phyloP scores from a whole-genome alignment of 2,888 invertebrate genomes.

The Acheta domesticus region DNA sequence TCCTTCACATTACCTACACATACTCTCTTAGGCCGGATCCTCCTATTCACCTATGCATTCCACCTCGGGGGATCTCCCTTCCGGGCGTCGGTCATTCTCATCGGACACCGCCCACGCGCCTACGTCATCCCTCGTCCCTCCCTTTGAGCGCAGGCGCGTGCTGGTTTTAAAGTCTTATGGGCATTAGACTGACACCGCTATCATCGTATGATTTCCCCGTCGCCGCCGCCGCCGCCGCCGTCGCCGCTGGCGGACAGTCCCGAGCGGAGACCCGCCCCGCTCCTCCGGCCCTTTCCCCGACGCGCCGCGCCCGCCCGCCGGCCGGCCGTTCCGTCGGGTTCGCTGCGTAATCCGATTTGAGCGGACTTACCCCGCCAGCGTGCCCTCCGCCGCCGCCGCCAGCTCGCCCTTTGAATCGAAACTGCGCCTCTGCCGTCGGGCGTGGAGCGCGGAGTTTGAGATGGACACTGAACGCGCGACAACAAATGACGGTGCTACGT shows the following conservation, averaged over 20 bases:
- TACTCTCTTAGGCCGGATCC: too few species aligned
- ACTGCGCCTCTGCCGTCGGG: too few species aligned
- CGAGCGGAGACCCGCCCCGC: too few species aligned
- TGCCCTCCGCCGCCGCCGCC: conserved; percentile 40
- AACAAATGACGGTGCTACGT: too few species aligned
- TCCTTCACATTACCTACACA: too few species aligned
- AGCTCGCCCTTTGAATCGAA: not conserved
- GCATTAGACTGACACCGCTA: conserved; percentile 35
- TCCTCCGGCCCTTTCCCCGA: not conserved
- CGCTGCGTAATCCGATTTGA: conserved; percentile 12
- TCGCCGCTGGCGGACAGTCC: too few species aligned
- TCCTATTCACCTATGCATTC: too few species aligned
- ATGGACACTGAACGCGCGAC: too few species aligned
- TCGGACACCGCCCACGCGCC: too few species aligned
- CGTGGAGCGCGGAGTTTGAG: too few species aligned
- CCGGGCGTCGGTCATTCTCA: too few species aligned
- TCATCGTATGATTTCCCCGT: conserved; percentile 37
- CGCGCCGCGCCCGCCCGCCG: conserved; percentile 22
- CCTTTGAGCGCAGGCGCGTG: not conserved
- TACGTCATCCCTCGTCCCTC: not conserved
- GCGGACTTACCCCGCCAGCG: conserved; percentile 46
- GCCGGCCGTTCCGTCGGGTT: conserved; percentile 20
- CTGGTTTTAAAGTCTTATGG: conserved; percentile 36
- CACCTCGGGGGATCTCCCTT: too few species aligned
- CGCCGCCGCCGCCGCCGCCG: conserved; percentile 21